phyloP scores from a whole-genome alignment of 1,140 invertebrate genomes.

The Bradysia coprophila region DNA sequence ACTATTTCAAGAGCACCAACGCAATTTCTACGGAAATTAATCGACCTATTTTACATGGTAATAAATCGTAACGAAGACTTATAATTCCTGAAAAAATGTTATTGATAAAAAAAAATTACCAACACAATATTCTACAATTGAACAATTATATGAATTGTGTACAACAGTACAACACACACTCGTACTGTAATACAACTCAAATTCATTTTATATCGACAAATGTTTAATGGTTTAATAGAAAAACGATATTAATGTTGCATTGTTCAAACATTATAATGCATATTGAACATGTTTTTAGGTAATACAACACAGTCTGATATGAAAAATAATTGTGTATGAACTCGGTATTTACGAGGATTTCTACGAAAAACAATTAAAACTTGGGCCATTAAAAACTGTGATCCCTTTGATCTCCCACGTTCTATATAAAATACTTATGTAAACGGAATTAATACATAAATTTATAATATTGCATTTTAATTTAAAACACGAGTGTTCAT shows the following conservation, averaged over 20 bases:
- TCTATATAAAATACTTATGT: not conserved
- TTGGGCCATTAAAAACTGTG: not conserved
- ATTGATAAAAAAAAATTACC: too few relatives aligned
- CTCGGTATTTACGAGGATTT: not conserved
- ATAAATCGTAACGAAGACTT: too few relatives aligned
- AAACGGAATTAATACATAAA: not conserved
- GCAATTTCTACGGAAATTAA: too few relatives aligned
- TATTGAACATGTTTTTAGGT: not conserved
- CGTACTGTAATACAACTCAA: too few relatives aligned
- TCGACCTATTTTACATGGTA: too few relatives aligned
- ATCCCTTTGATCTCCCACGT: not conserved
- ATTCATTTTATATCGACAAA: too few relatives aligned
- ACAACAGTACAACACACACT: too few relatives aligned
- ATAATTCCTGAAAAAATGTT: too few relatives aligned
- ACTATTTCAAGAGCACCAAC: too few relatives aligned
- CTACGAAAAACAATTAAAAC: not conserved
- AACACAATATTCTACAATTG: too few relatives aligned
- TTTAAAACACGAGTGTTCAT: not conserved
- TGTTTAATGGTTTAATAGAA: too few relatives aligned
- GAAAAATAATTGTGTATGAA: not conserved
- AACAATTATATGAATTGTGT: too few relatives aligned
- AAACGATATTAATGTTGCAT: not conserved
- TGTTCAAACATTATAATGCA: not conserved
- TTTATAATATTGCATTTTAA: not conserved
- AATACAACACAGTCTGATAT: not conserved